Base-by-base conservation (phyloP, 2,113 vertebrate genomes). In the Crotalus horridus region DNA sequence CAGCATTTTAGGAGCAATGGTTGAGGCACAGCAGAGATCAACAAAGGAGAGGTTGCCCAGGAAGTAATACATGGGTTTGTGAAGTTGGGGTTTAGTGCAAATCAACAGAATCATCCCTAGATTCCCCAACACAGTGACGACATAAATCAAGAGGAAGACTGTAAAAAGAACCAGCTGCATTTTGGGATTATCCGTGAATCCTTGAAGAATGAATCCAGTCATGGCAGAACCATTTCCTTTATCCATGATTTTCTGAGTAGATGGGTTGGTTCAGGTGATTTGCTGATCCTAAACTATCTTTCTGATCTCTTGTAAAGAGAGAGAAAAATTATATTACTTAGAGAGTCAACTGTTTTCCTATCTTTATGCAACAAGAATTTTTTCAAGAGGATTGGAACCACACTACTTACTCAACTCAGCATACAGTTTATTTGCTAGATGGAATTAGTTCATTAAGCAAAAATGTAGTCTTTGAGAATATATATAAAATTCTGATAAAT, bases 141-240 rank as follows among this genome's bases (percentile, higher is more conserved):
- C 15, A 33, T 74, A 81, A 81, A 20, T 2, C 6, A 39, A 81
- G n/a, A 81, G 1, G 69, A 81, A 81, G 15, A 81, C 2, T 0
- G 6, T 39, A 81, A 81, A 81, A 81, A 81, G 69, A 39, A 81
- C 13, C 6, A 17, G 69, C 13, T 39, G 69, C 69, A 95, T 29
- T 17, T 96, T 94, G 46, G 88, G 43, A 3, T 0, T 6, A 6
- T 94, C 89, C 89, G 95, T 95, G 24, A 97, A 33, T n/a, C 95
- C 96, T 90, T 93, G 89, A 55, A 97, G 94, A 74, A 96, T 90
- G 89, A 97, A 97, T 7, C 96, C 94, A 26, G 92, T 94, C 15
- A 74, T 33, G n/a, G 13, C n/a, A 74, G 64, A 74, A 74, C 13
- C 13, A 7, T 74, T 74, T 74, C 64, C n/a, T 74, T 74, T 74